Base-by-base conservation (phyloP, 1,140 invertebrate species). In the Tachypleus tridentatus region DNA sequence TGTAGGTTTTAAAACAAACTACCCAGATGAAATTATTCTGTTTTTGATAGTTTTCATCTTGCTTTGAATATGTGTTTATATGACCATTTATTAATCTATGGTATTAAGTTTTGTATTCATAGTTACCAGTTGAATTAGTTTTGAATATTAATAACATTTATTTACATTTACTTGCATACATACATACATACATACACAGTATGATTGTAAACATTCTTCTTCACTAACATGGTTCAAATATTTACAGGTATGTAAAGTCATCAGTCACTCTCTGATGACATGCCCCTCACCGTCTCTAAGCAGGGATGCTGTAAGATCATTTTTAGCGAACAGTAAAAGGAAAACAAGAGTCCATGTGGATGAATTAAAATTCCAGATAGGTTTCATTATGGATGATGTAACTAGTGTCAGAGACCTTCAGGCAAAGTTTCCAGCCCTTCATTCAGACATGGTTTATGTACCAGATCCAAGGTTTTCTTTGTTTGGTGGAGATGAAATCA, bases 361-460 rank as follows among this genome's bases (percentile, higher is more conserved):
- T 60, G 10, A 74, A 71, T 58, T 72, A 10, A 72, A 69, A 53
- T 69, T 81, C 3, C 77, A 80, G 69, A 85, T 97, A 64, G 93
- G 89, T 8, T 97, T 98, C 77, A 82, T 92, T 6, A 98, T 98
- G 95, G 96, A 98, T 72, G 89, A 91, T 76, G 95, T 98, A 0
- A 82, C 88, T 71, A 83, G 85, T 4, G 91, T 98, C 52, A 81
- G 85, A 64, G 89, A 97, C 75, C 80, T 98, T 56, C 87, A 91
- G 66, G 90, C 92, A 75, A 86, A 90, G 75, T 90, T 91, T 72
- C 86, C 87, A 64, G 85, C 83, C 69, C 80, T 93, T 4, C 79
- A 86, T 49, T 87, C 86, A 57, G 86, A 87, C 51, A 80, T 98
- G 72, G 78, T 88, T 0, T 97, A 97, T 77, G 88, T 92, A 8